phyloP scores from a whole-genome alignment of 2,113 vertebrate species.

The Garra rufa region DNA sequence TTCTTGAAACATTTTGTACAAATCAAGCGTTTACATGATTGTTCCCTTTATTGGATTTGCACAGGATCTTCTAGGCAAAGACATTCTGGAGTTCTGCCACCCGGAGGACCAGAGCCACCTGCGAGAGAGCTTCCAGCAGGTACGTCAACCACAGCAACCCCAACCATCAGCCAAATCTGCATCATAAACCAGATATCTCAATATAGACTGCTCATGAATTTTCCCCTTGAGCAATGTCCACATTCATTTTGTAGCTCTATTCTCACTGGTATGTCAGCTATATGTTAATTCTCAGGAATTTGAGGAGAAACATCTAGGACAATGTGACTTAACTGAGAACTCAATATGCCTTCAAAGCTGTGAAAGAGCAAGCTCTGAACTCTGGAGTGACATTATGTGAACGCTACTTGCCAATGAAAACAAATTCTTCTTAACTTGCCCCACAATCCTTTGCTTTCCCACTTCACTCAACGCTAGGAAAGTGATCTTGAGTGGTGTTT shows the following conservation, averaged over 20 bases:
- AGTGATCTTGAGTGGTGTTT: background rate
- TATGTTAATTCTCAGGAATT: background rate
- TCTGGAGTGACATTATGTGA: background rate
- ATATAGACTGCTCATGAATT: background rate
- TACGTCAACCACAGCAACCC: conserved; percentile 56
- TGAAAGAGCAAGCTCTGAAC: background rate
- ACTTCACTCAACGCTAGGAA: background rate
- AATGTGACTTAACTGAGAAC: background rate
- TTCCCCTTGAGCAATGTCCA: background rate
- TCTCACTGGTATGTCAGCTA: background rate
- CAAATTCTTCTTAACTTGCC: background rate
- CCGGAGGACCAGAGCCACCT: conserved; percentile 98
- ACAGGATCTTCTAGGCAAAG: conserved; percentile 95
- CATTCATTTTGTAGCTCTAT: background rate
- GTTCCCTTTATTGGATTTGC: conserved; percentile 9
- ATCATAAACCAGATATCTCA: background rate
- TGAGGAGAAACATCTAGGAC: background rate
- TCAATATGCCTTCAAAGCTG: background rate
- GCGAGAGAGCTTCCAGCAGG: conserved; percentile 98
- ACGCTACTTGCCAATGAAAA: background rate
- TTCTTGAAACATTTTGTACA: no score
- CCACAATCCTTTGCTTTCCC: background rate
- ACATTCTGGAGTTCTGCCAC: conserved; percentile 97
- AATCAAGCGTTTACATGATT: background rate
- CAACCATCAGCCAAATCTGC: background rate